Conservation (phyloP, 2,113 vertebrate species). For the Microcebus lehilahytsara region DNA sequence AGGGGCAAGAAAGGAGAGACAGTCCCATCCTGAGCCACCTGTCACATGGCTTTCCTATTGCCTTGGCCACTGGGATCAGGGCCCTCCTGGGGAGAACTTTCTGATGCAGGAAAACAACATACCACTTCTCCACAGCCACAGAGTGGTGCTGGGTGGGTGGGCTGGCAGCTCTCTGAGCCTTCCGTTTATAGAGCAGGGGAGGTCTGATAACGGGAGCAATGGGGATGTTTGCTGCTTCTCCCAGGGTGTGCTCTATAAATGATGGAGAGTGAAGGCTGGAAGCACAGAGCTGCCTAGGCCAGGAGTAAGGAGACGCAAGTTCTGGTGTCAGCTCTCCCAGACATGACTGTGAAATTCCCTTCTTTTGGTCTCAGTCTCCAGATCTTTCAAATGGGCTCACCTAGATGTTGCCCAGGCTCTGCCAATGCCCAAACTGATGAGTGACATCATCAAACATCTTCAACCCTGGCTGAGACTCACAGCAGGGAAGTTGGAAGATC, state of each 20-base stretch:
- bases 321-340: neutral
- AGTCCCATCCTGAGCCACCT: neutral
- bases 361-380: neutral
- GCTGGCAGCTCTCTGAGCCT: neutral
- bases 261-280: neutral
- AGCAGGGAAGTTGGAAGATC: neutral
- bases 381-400: neutral
- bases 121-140: neutral
- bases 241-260: neutral
- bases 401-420: neutral
- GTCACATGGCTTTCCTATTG: neutral
- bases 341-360: neutral
- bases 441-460: neutral
- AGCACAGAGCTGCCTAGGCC: neutral
- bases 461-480: neutral
- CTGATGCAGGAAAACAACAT: neutral
- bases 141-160: neutral
- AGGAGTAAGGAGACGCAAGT: neutral
- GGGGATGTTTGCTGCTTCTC: neutral
- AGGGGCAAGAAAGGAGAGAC: neutral
- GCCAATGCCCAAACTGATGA: neutral
- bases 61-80: neutral
- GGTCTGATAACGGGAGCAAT: neutral
- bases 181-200: neutral
- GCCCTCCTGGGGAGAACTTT: neutral